Evolutionary conservation across 2,888 invertebrate species (phyloP).

Genomic region (Dryadula phaetusa): DNA sequence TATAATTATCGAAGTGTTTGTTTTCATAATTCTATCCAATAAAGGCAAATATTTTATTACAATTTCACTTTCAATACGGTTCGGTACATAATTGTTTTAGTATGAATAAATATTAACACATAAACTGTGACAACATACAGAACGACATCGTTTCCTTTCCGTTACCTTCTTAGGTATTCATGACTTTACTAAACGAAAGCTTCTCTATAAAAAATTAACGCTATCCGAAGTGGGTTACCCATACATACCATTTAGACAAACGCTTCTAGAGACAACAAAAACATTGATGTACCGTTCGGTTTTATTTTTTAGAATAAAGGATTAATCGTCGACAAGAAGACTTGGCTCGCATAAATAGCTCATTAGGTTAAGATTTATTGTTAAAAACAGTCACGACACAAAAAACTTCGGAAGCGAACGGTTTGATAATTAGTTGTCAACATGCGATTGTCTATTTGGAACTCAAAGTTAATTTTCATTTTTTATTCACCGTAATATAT

Average conservation of each 20-base stretch:
- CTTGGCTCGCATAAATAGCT: slow-evolving; percentile 79
- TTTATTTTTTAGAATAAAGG: slow-evolving; percentile 54
- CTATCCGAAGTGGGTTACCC: not conserved
- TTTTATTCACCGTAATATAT: slow-evolving; percentile 77
- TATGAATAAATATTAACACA: too few relatives aligned
- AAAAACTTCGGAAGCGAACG: slow-evolving; percentile 74
- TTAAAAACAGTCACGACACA: slow-evolving; percentile 77
- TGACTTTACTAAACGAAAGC: slow-evolving; percentile 13
- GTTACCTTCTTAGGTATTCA: slow-evolving; percentile 11
- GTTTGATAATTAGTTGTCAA: slow-evolving; percentile 82
- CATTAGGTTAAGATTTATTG: slow-evolving; percentile 81
- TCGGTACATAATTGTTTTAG: too few relatives aligned
- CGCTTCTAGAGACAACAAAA: slow-evolving; percentile 23
- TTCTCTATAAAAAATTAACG: slow-evolving; percentile 19
- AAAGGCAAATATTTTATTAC: not conserved
- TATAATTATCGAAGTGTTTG: too few relatives aligned
- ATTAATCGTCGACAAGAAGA: slow-evolving; percentile 79
- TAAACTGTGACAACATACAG: slow-evolving; percentile 9
- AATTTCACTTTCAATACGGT: not conserved
- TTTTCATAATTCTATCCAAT: too few relatives aligned
- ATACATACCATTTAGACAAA: not conserved
- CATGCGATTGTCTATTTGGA: slow-evolving; percentile 82
- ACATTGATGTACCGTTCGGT: slow-evolving; percentile 22
- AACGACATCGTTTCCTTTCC: slow-evolving; percentile 2
- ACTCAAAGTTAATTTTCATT: slow-evolving; percentile 67